Conservation (phyloP, 2,797 vertebrate genomes). For the Coendou prehensilis region DNA sequence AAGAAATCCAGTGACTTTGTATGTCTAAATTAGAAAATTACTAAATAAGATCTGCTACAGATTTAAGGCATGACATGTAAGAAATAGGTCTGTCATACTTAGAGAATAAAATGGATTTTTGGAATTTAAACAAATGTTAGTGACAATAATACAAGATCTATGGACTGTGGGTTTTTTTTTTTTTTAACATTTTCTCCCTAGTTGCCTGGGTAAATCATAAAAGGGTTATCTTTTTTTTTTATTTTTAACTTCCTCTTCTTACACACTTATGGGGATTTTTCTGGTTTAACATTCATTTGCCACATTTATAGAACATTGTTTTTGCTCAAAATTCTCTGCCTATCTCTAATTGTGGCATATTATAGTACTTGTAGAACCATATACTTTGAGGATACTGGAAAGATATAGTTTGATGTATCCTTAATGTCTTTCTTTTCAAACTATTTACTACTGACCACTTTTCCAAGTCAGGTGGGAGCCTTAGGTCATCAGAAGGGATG, state of each 20-base stretch:
- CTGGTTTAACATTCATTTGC: not conserved
- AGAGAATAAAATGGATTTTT: not conserved
- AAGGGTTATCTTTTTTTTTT: not conserved
- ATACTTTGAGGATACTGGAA: not conserved
- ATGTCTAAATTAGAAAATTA: conserved; percentile 35
- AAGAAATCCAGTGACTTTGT: conserved; percentile 22
- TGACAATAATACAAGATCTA: not conserved
- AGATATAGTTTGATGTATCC: not conserved
- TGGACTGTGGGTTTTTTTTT: not conserved
- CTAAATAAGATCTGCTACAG: not conserved
- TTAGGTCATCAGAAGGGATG: not conserved
- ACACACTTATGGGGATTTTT: not conserved
- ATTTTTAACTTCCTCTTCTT: not conserved
- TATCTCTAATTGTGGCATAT: not conserved
- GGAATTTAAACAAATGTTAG: not conserved
- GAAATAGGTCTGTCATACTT: not conserved
- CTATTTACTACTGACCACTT: not conserved
- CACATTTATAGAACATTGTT: not conserved
- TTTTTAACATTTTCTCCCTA: not conserved
- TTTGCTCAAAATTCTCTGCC: not conserved
- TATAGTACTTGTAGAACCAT: not conserved
- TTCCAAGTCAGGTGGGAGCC: not conserved
- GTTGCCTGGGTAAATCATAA: not conserved
- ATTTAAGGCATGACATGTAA: not conserved
- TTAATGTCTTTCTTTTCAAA: not conserved